Conservation (phyloP, 2,888 invertebrate genomes). For the Drosophila prolongata region DNA sequence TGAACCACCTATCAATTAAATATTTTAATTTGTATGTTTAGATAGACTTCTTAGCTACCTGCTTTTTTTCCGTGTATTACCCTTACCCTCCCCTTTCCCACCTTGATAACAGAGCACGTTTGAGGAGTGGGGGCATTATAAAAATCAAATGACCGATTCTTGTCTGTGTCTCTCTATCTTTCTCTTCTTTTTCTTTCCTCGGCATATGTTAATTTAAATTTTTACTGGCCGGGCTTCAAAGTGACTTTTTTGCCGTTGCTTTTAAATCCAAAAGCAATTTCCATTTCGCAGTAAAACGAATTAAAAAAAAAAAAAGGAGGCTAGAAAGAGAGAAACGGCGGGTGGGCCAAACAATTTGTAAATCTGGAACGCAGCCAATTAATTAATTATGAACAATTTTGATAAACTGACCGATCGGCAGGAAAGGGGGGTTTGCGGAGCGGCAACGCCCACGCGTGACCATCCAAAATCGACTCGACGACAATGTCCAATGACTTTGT, state of each 20-base stretch:
- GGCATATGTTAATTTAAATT: constrained; percentile 65
- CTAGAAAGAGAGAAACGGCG: constrained; percentile 8
- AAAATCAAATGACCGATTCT: constrained; percentile 59
- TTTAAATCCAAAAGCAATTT: constrained; percentile 68
- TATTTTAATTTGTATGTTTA: no score
- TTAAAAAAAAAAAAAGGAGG: constrained; percentile 31
- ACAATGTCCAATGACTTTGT: constrained; percentile 26
- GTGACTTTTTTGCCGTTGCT: constrained; percentile 34
- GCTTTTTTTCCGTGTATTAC: constrained; percentile 6
- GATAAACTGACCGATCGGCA: constrained; percentile 72
- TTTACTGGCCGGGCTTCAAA: constrained; percentile 37
- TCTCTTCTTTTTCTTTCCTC: constrained; percentile 20
- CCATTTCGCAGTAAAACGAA: constrained; percentile 68
- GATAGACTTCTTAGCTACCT: no score
- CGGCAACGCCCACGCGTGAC: constrained; percentile 61
- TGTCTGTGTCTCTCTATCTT: constrained; percentile 14
- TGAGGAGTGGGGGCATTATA: constrained; percentile 38
- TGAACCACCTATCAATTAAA: no score
- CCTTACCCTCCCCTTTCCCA: neutral
- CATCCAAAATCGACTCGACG: constrained; percentile 30
- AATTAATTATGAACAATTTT: constrained; percentile 83
- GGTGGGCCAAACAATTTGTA: constrained; percentile 65
- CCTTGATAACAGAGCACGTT: constrained; percentile 59
- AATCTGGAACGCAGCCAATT: constrained; percentile 84
- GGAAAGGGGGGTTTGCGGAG: constrained; percentile 5